phyloP scores from a whole-genome alignment of 2,797 vertebrate species.

The Ptychobarbus kaznakovi region DNA sequence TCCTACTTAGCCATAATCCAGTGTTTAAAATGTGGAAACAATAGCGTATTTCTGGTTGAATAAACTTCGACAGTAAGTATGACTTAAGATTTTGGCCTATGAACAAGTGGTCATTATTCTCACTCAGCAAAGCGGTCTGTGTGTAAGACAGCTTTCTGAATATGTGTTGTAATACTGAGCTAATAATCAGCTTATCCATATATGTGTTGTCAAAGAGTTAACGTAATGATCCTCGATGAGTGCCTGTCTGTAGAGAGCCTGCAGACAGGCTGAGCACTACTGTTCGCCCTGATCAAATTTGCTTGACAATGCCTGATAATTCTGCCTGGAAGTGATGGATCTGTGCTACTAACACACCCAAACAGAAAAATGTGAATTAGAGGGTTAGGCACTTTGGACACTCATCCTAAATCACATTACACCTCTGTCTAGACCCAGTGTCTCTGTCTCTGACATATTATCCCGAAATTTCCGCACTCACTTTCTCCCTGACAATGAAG shows the following conservation, averaged over 20 bases:
- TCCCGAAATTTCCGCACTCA: slow-evolving; percentile 58
- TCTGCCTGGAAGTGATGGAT: slow-evolving; percentile 64
- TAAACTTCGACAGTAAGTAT: neutral
- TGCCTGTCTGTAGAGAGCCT: slow-evolving; percentile 49
- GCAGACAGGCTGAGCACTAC: slow-evolving; percentile 59
- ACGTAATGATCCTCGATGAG: slow-evolving; percentile 48
- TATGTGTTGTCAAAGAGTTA: slow-evolving; percentile 50
- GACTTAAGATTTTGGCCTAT: neutral
- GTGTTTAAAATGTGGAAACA: slow-evolving; percentile 17
- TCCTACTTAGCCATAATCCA: neutral
- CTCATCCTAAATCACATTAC: slow-evolving; percentile 69
- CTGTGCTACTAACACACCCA: slow-evolving; percentile 56
- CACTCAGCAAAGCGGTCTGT: neutral
- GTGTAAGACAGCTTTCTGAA: slow-evolving; percentile 32
- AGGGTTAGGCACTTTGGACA: slow-evolving; percentile 63
- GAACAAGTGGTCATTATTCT: slow-evolving; percentile 26
- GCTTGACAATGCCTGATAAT: slow-evolving; percentile 56
- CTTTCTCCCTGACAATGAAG: slow-evolving; percentile 48
- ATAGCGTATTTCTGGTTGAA: neutral
- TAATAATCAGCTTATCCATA: slow-evolving; percentile 33
- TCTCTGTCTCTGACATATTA: slow-evolving; percentile 67
- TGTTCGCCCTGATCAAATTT: slow-evolving; percentile 58
- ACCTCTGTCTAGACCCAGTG: slow-evolving; percentile 65
- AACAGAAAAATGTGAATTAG: slow-evolving; percentile 52
- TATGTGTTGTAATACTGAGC: slow-evolving; percentile 41